Evolutionary conservation across 2,113 vertebrate species (phyloP).

Genomic region (Nematolebias whitei): DNA sequence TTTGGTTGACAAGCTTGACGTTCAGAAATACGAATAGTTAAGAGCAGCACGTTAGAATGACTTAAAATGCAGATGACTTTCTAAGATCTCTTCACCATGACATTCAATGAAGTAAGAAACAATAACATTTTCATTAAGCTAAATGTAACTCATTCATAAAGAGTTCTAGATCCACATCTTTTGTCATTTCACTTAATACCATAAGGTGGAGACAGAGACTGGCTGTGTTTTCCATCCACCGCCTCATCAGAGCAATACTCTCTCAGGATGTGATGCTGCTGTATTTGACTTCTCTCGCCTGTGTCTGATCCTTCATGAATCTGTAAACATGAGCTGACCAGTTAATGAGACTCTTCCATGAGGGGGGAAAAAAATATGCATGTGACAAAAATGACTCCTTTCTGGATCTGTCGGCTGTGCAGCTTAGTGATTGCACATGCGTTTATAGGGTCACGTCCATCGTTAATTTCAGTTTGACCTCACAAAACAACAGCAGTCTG

Average conservation of each 20-base stretch:
- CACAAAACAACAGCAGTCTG: conserved; percentile 72
- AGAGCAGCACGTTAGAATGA: conserved; percentile 4
- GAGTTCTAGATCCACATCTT: not conserved
- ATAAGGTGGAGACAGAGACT: conserved; percentile 81
- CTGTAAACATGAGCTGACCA: conserved; percentile 67
- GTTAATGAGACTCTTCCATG: conserved; percentile 63
- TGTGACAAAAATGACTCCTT: conserved; percentile 43
- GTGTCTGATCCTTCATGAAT: conserved; percentile 61
- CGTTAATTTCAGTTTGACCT: conserved; percentile 75
- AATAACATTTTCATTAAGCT: conserved; percentile 6
- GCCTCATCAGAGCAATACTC: conserved; percentile 47
- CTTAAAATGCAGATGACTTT: not conserved
- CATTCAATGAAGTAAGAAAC: not conserved
- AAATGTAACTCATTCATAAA: not conserved
- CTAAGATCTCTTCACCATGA: conserved; percentile 5
- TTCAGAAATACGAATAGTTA: conserved; percentile 37
- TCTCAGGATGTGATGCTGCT: conserved; percentile 45
- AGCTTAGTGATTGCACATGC: conserved; percentile 61
- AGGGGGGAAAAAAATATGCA: conserved; percentile 28
- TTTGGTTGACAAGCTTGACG: not conserved
- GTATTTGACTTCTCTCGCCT: conserved; percentile 39
- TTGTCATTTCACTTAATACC: conserved; percentile 55
- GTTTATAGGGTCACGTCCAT: conserved; percentile 67
- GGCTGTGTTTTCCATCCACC: conserved; percentile 30
- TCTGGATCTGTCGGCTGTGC: conserved; percentile 61